Evolutionary conservation across 2,888 invertebrate species (phyloP).

Genomic region (Zele albiditarsus): DNA sequence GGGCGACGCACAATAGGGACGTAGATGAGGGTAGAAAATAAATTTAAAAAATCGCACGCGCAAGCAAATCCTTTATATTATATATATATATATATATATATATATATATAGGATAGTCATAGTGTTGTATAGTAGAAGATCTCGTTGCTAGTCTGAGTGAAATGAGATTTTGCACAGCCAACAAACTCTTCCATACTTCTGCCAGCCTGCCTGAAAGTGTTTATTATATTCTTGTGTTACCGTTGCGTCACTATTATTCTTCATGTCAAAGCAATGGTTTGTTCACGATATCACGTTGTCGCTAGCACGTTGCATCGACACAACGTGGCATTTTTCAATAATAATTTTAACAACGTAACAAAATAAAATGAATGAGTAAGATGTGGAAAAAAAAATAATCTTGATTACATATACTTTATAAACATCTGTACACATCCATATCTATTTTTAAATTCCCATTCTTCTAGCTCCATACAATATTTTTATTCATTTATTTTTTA

Average conservation of each 20-base stretch:
- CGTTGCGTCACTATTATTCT: constrained; percentile 47
- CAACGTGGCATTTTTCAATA: constrained; percentile 40
- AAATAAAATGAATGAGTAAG: background rate
- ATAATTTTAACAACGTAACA: constrained; percentile 15
- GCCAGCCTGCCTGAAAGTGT: constrained; percentile 37
- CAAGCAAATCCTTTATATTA: constrained; percentile 12
- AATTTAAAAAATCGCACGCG: constrained; percentile 27
- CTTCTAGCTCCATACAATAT: too few species aligned
- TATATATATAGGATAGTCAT: background rate
- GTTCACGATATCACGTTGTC: constrained; percentile 26
- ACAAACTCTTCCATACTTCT: constrained; percentile 29
- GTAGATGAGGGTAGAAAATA: constrained; percentile 30
- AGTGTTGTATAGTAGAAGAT: background rate
- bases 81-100: constrained; percentile 3
- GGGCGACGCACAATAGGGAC: constrained; percentile 24
- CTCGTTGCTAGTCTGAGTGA: background rate
- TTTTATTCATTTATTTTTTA: too few species aligned
- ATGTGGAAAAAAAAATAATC: background rate
- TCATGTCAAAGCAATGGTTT: constrained; percentile 24
- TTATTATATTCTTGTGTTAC: constrained; percentile 36
- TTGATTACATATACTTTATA: too few species aligned
- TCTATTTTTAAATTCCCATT: too few species aligned
- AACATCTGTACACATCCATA: too few species aligned
- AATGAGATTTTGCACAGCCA: constrained; percentile 14
- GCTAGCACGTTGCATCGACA: constrained; percentile 27